A percentile compares a stretch with the other conserved stretches of the same genome.
Conservation (phyloP, 2,797 vertebrate species). For the Mus minutoides region DNA sequence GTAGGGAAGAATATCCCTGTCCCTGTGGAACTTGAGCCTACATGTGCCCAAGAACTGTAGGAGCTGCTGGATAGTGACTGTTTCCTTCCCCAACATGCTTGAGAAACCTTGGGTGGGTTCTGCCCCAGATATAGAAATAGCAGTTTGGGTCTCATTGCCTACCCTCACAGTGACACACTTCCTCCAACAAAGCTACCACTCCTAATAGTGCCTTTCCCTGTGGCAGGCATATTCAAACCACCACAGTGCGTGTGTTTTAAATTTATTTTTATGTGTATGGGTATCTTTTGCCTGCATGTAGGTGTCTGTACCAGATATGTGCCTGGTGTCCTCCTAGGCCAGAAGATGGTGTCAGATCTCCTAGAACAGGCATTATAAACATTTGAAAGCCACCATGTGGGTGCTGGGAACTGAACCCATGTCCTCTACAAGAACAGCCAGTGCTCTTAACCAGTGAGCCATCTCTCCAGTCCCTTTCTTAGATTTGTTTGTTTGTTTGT, state of each 20-base stretch:
- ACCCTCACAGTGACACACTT: background rate
- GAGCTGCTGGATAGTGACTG: background rate
- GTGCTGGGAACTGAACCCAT: background rate
- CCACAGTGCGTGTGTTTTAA: background rate
- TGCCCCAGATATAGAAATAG: background rate
- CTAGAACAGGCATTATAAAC: background rate
- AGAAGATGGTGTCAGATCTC: background rate
- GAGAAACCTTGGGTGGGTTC: fast-evolving
- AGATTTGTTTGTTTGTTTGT: background rate
- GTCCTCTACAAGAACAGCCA: background rate
- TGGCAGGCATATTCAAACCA: background rate
- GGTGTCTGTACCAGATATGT: background rate
- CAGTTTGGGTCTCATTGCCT: background rate
- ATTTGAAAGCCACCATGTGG: background rate
- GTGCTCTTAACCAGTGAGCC: background rate
- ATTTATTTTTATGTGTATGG: background rate
- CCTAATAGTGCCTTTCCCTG: background rate
- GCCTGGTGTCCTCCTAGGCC: background rate
- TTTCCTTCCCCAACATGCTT: fast-evolving
- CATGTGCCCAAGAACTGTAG: background rate
- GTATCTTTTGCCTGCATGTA: background rate
- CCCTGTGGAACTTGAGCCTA: background rate
- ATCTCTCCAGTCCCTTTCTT: background rate
- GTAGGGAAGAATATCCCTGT: background rate
- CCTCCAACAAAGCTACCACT: background rate